These are phyloP conservation scores for Podotricha telesiphe DNA, from an alignment of 2,888 invertebrate genomes.

Conservation along the genomic window DNA sequence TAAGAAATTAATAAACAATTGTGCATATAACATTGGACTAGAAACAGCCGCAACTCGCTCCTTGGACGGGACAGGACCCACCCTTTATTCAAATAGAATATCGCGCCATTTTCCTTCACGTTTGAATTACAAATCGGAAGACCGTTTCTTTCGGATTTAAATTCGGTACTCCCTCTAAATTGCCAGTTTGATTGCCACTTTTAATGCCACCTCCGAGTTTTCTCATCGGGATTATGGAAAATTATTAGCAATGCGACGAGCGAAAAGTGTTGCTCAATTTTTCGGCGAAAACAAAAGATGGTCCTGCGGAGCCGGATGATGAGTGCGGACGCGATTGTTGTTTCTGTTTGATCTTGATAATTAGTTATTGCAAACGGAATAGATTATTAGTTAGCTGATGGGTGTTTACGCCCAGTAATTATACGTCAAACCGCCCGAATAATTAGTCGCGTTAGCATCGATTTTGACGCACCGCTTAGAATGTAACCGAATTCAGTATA, in stretches of 20 bases:
- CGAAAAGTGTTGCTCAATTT: constrained; percentile 45
- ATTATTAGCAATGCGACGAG: constrained; percentile 53
- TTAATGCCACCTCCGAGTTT: constrained; percentile 73
- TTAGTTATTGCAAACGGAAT: constrained; percentile 77
- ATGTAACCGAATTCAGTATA: constrained; percentile 15
- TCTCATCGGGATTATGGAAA: constrained; percentile 62
- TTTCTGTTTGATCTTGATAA: constrained; percentile 77
- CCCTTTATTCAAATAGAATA: constrained; percentile 75
- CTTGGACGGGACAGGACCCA: constrained; percentile 45
- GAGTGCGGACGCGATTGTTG: constrained; percentile 62
- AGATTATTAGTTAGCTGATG: constrained; percentile 64
- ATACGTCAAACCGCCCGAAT: constrained; percentile 53
- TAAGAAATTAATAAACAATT: neutral
- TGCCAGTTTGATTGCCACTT: constrained; percentile 78
- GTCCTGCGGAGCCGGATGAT: constrained; percentile 50
- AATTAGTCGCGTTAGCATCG: constrained; percentile 50
- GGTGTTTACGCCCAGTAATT: constrained; percentile 58
- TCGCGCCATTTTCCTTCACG: constrained; percentile 72
- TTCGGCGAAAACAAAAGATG: constrained; percentile 49
- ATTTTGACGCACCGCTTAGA: constrained; percentile 44
- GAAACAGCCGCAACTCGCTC: constrained; percentile 36
- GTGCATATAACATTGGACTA: constrained; percentile 31
- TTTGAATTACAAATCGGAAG: constrained; percentile 81
- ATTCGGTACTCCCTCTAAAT: constrained; percentile 70
- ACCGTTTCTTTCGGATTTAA: constrained; percentile 74